phyloP scores from a whole-genome alignment of 2,113 vertebrate species.

The Dromaius novaehollandiae region DNA sequence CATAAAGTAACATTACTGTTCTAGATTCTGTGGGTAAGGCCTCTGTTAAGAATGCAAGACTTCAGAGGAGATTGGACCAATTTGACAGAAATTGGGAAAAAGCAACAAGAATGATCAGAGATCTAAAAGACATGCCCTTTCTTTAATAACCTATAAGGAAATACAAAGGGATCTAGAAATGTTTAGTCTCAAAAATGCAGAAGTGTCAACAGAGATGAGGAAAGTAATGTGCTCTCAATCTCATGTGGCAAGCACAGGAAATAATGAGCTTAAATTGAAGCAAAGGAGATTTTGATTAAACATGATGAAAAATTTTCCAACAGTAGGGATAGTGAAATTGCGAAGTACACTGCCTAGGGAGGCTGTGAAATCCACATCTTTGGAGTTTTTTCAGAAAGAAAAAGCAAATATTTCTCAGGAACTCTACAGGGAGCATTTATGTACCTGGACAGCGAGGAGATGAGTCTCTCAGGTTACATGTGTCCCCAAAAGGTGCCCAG shows the following conservation, averaged over 20 bases:
- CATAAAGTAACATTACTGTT: neutral
- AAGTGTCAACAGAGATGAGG: neutral
- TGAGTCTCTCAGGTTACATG: neutral
- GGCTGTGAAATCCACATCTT: neutral
- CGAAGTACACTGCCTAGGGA: neutral
- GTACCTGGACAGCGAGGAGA: neutral
- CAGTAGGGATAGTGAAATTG: neutral
- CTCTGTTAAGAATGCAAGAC: neutral
- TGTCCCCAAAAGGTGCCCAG: neutral
- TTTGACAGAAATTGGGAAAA: neutral
- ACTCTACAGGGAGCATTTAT: neutral
- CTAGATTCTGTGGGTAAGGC: neutral
- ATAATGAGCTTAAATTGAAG: constrained; percentile 15
- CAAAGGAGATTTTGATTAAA: constrained; percentile 9
- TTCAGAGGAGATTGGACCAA: neutral
- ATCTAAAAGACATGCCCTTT: neutral
- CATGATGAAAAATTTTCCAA: neutral
- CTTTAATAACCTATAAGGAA: neutral
- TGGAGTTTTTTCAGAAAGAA: neutral
- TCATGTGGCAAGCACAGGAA: neutral
- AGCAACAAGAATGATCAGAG: neutral
- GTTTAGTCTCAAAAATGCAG: neutral
- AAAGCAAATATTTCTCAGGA: constrained; percentile 7
- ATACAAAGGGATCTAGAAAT: neutral
- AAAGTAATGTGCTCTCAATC: neutral